Conservation (phyloP, 2,797 vertebrate species). For the Chiloscyllium punctatum region DNA sequence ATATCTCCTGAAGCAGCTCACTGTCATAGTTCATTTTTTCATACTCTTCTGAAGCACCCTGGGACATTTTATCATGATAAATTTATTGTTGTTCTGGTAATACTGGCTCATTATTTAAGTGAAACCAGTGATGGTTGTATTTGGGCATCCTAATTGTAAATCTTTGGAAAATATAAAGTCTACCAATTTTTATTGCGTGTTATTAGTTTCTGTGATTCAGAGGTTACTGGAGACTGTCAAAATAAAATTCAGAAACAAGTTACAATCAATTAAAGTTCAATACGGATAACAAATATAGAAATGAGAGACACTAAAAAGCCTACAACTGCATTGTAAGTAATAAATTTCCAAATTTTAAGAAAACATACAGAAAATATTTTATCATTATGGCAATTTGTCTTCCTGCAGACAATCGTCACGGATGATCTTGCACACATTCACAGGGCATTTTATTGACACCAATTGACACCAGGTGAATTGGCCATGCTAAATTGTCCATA, state of each 20-base stretch:
- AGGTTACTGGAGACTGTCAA: not conserved
- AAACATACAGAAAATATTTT: not conserved
- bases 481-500: too few species aligned
- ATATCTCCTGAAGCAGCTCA: too few species aligned
- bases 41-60: too few species aligned
- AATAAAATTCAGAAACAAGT: not conserved
- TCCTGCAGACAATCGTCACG: not conserved
- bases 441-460: not conserved
- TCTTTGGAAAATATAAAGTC: not conserved
- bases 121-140: not conserved
- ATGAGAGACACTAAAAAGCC: not conserved
- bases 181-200: not conserved
- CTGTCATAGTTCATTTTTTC: too few species aligned
- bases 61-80: too few species aligned
- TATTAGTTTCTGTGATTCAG: not conserved
- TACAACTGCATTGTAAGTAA: not conserved
- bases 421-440: not conserved
- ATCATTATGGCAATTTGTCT: not conserved
- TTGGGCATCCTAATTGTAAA: not conserved
- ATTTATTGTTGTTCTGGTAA: not conserved
- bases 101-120: not conserved
- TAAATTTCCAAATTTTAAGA: not conserved
- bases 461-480: too few species aligned
- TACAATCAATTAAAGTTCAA: not conserved
- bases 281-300: not conserved